Evolutionary conservation across 2,888 invertebrate species (phyloP).

Genomic region (Coelogynopora nodosa): DNA sequence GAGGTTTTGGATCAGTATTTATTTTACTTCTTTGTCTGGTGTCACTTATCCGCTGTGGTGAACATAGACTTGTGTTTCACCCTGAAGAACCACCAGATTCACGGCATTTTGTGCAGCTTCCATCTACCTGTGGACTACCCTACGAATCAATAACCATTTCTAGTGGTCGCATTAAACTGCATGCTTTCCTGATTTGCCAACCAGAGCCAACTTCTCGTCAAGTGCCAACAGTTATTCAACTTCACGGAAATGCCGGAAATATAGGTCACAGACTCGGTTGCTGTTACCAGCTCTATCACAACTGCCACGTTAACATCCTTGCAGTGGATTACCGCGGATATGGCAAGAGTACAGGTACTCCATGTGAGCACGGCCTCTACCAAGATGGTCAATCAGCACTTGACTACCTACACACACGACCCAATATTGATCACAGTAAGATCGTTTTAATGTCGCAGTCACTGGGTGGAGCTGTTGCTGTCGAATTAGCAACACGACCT

Average conservation of each 20-base stretch:
- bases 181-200: conserved; percentile 62
- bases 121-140: conserved; percentile 75
- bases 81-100: conserved; percentile 85
- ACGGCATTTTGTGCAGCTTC: conserved; percentile 79
- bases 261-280: conserved; percentile 73
- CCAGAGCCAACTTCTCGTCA: conserved; percentile 57
- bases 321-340: conserved; percentile 93
- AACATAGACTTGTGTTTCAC: conserved; percentile 71
- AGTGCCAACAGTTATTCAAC: conserved; percentile 77
- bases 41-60: not conserved
- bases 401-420: conserved; percentile 75
- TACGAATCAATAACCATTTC: conserved; percentile 75
- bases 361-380: conserved; percentile 77
- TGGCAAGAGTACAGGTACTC: conserved; percentile 80
- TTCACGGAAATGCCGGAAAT: conserved; percentile 94
- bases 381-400: conserved; percentile 81
- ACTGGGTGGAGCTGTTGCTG: conserved; percentile 85
- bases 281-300: conserved; percentile 67
- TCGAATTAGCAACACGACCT: conserved; percentile 75
- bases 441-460: conserved; percentile 82
- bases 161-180: conserved; percentile 61
- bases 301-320: conserved; percentile 77
- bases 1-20: not conserved
- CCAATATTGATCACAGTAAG: conserved; percentile 77
- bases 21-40: not conserved